Conservation (phyloP, 1,140 invertebrate species). For the Eriosoma lanigerum region DNA sequence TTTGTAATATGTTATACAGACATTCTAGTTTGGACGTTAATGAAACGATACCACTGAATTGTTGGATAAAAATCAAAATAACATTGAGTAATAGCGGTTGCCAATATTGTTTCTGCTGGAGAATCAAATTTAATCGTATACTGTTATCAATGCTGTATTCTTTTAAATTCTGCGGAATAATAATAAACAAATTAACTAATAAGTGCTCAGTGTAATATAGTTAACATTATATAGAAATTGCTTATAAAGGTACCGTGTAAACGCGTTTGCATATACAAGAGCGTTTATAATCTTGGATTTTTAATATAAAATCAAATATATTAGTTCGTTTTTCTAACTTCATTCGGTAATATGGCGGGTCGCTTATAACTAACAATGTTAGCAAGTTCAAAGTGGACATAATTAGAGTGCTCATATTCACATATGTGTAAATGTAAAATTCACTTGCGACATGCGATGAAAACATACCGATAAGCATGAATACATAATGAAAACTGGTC, state of each 20-base stretch:
- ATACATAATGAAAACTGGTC: neutral
- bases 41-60: neutral
- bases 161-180: neutral
- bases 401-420: neutral
- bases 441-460: neutral
- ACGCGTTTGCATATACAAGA: neutral
- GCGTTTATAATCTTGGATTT: neutral
- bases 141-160: neutral
- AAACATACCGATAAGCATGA: neutral
- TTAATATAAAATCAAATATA: neutral
- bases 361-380: neutral
- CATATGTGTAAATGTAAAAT: neutral
- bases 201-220: no score
- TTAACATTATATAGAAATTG: neutral
- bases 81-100: neutral
- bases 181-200: neutral
- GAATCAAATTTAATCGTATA: neutral
- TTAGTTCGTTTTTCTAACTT: neutral
- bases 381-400: constrained; percentile 1
- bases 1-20: neutral
- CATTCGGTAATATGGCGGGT: neutral
- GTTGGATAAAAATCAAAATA: neutral
- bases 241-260: neutral
- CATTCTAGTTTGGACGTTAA: neutral
- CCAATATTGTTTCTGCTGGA: neutral